A percentile compares a stretch with the other conserved stretches of the same genome.
phyloP scores from a whole-genome alignment of 2,113 vertebrate genomes.

The Microcebus tavaratra region DNA sequence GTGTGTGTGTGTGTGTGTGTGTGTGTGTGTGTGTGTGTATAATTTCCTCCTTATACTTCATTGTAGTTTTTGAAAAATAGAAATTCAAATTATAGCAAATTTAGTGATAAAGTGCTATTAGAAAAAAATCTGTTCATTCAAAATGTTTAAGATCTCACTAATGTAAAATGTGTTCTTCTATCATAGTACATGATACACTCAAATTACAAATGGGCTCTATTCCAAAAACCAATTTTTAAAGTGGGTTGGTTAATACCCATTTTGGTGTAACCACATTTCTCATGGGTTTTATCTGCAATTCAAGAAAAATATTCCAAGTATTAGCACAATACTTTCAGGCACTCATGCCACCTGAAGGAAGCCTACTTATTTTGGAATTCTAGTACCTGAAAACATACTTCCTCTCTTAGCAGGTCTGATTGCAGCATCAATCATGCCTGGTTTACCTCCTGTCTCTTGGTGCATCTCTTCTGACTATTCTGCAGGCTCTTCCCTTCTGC shows the following conservation, averaged over 20 bases:
- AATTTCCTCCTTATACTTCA: not conserved
- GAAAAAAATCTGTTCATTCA: not conserved
- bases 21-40: fast-evolving
- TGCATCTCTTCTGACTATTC: not conserved
- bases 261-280: not conserved
- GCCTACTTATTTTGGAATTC: not conserved
- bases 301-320: not conserved
- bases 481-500: not conserved
- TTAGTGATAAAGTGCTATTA: not conserved
- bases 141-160: not conserved
- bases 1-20: fast-evolving
- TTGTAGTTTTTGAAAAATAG: not conserved
- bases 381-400: not conserved
- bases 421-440: too few relatives aligned
- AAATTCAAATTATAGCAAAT: not conserved
- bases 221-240: not conserved
- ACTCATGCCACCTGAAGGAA: not conserved
- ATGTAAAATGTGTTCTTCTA: not conserved
- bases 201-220: not conserved
- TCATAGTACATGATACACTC: not conserved
- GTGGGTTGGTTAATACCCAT: not conserved
- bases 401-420: not conserved
- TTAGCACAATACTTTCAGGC: not conserved
- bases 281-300: not conserved
- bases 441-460: not conserved